Evolutionary conservation across 2,113 vertebrate species (phyloP), one percentile per base, ranked within the genome.

Genomic region (Clarias gariepinus): DNA sequence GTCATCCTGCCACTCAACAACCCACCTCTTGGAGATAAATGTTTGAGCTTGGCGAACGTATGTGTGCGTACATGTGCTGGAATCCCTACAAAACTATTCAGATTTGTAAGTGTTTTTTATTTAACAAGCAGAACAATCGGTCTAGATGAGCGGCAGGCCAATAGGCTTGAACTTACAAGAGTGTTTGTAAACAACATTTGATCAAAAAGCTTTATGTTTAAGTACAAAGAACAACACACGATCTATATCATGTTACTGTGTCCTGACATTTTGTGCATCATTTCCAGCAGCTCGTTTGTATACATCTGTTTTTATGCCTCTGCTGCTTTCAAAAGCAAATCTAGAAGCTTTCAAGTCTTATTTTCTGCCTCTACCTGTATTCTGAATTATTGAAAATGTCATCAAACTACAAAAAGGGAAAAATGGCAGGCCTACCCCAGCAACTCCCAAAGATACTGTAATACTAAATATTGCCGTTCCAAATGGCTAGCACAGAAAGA

Each of bases 1-100:
- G 80, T 87, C 80, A 76, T 87, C 80, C 79, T 77, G 68, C 68
- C 68, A 82, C 85, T 82, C 77, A 86, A 60, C 64, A 81, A 33
- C 68, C 57, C 68, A 76, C 66, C 78, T 86, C 41, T 73, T 21
- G 74, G 85, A 82, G 69, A 81, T 36, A 76, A 63, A 74, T 7
- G 63, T 68, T 55, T 15, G 47, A 79, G 58, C 47, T 63, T 4
- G 52, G 61, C 21, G 8, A 61, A 3, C 15, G 28, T 52, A 30
- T 41, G 33, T 64, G 57, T 81, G 36, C 33, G 12, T 41, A 81
- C 78, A 36, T 80, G 57, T 86, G 66, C 64, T 25, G 15, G 36
- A 52, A 60, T 69, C 47, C 64, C 25, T 69, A 33, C n/a, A 69
- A 69, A 57, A 30, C 2, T 10, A 33, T 60, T 58, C 18, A 5